Conservation (phyloP, 2,888 invertebrate genomes). For the Rhingia campestris region DNA sequence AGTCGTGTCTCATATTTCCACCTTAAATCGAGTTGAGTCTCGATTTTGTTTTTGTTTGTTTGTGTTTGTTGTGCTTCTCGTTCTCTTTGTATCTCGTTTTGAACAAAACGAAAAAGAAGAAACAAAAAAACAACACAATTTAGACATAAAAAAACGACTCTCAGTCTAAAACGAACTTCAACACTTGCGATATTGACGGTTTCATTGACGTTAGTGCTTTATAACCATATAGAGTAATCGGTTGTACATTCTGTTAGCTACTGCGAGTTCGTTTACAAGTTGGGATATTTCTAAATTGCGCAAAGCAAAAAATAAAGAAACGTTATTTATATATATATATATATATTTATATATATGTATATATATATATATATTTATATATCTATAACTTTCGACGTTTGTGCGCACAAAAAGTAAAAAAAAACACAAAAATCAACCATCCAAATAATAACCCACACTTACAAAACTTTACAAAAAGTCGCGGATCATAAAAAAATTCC, state of each 20-base stretch:
- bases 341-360: not conserved
- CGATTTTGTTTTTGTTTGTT: constrained; percentile 3
- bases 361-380: constrained; percentile 11
- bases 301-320: not conserved
- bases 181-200: constrained; percentile 37
- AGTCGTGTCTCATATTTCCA: not conserved
- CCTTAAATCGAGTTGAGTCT: not conserved
- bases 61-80: not conserved
- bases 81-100: constrained; percentile 20
- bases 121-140: constrained; percentile 19
- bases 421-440: too few species aligned
- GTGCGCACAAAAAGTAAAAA: constrained; percentile 1
- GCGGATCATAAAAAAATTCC: not conserved
- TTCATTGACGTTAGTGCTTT: constrained; percentile 48
- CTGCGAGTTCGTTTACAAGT: constrained; percentile 8
- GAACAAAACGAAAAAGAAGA: not conserved
- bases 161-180: constrained; percentile 8
- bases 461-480: not conserved
- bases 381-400: not conserved
- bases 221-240: constrained; percentile 47
- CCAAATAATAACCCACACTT: not conserved
- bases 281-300: constrained; percentile 19
- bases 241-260: constrained; percentile 32
- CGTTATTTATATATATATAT: not conserved
- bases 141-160: not conserved